Evolutionary conservation across 2,888 invertebrate genomes (phyloP), one percentile per base, ranked within the genome.

Genomic region (Tortrix viridana): DNA sequence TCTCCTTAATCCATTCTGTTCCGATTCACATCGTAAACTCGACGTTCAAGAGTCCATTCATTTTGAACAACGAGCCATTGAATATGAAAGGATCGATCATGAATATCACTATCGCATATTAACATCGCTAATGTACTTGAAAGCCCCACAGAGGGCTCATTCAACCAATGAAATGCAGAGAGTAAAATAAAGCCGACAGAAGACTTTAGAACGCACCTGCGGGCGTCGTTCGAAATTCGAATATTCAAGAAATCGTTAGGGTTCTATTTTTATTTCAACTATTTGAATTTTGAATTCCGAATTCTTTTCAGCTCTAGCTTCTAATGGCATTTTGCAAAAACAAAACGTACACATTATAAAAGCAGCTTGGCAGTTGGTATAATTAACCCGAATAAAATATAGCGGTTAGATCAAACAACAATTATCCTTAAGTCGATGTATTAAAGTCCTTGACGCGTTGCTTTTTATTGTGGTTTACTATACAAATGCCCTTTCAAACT

Each of bases 111-210:
- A 86, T 85, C 83, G 82, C 76, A 76, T 86, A 88, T 87, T 88
- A 86, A 83, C 84, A 83, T 87, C 84, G 79, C 76, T 88, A 88
- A 88, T 88, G 85, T 85, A 77, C 84, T 81, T 67, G 74, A 81
- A 80, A 80, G 68, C 62, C 67, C 72, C 77, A 81, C 82, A 84
- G 81, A 81, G 70, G 71, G 74, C 65, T 74, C 79, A 80, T 82
- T 84, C 82, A 84, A 85, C 81, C 81, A 79, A 77, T 80, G 80
- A 82, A 77, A 77, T 76, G 73, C 73, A 74, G 74, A 65, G 67
- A 72, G 77, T 74, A 74, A 79, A 80, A 83, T 81, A 82, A 84
- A 71, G 66, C 43, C 54, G 52, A 57, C 47, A 53, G 41, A 19
- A 20, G 53, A 58, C 58, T 57, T 41, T 63, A 47, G 32, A 44